These are phyloP conservation scores for Drosophila koepferae DNA, from an alignment of 2,888 invertebrate species.

Conservation along the genomic window DNA sequence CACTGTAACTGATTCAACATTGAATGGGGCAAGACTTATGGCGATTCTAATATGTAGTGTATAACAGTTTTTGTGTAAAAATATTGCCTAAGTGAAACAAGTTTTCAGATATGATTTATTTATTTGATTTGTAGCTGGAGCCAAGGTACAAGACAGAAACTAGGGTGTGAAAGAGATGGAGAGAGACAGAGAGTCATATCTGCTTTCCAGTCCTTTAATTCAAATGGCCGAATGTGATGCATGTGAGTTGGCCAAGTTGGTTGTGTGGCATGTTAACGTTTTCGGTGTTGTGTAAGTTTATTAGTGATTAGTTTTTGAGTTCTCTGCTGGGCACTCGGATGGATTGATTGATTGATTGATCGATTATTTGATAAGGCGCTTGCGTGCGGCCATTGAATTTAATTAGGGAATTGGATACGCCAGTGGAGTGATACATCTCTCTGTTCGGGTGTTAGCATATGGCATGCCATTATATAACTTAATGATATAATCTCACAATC, in stretches of 20 bases:
- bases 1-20: constrained; percentile 30
- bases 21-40: constrained; percentile 56
- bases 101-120: constrained; percentile 76
- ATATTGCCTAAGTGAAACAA: constrained; percentile 76
- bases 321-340: constrained; percentile 35
- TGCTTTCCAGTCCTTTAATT: not conserved
- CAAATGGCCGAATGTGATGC: constrained; percentile 1
- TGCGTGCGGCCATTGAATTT: constrained; percentile 38
- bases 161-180: not conserved
- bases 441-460: constrained; percentile 11
- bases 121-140: constrained; percentile 64
- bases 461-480: constrained; percentile 24
- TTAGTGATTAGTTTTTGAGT: constrained; percentile 70
- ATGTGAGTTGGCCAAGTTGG: constrained; percentile 25
- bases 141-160: constrained; percentile 7
- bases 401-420: constrained; percentile 44
- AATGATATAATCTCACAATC: constrained; percentile 51
- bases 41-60: constrained; percentile 58
- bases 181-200: not conserved
- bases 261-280: constrained; percentile 46
- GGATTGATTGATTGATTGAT: constrained; percentile 66
- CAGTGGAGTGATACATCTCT: constrained; percentile 24
- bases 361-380: constrained; percentile 21
- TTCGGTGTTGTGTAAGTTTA: constrained; percentile 52
- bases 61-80: constrained; percentile 65